Conservation (phyloP, 1,140 invertebrate genomes). For the Listronotus oregonensis region DNA sequence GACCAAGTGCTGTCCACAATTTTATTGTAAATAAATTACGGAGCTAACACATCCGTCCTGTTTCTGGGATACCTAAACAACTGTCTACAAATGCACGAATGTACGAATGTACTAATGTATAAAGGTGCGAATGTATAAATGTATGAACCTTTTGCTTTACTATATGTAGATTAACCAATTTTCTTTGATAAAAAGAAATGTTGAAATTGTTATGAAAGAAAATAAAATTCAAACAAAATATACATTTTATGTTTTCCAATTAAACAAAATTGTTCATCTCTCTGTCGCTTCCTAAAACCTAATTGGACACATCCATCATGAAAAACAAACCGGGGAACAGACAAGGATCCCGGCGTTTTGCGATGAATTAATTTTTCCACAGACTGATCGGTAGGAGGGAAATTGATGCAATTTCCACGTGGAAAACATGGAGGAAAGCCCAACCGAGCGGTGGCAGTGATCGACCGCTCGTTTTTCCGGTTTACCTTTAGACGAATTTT, state of each 20-base stretch:
- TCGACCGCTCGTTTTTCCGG: constrained; percentile 16
- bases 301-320: constrained; percentile 7
- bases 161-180: too few species aligned
- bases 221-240: not conserved
- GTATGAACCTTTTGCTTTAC: too few species aligned
- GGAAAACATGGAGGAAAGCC: constrained; percentile 15
- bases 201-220: too few species aligned
- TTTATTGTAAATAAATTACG: too few species aligned
- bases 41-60: too few species aligned
- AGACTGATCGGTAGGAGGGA: constrained; percentile 15
- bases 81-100: too few species aligned
- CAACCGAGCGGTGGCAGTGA: constrained; percentile 13
- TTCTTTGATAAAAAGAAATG: too few species aligned
- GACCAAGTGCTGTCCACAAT: too few species aligned
- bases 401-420: constrained; percentile 24
- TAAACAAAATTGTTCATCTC: not conserved
- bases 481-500: constrained; percentile 23
- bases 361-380: constrained; percentile 12
- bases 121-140: too few species aligned
- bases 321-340: constrained; percentile 3
- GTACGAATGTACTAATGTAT: too few species aligned
- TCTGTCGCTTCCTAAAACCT: not conserved
- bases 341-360: not conserved
- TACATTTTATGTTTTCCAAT: not conserved
- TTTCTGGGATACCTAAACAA: too few species aligned